Evolutionary conservation across 2,113 vertebrate genomes (phyloP).

Genomic region (Mungos mungo): DNA sequence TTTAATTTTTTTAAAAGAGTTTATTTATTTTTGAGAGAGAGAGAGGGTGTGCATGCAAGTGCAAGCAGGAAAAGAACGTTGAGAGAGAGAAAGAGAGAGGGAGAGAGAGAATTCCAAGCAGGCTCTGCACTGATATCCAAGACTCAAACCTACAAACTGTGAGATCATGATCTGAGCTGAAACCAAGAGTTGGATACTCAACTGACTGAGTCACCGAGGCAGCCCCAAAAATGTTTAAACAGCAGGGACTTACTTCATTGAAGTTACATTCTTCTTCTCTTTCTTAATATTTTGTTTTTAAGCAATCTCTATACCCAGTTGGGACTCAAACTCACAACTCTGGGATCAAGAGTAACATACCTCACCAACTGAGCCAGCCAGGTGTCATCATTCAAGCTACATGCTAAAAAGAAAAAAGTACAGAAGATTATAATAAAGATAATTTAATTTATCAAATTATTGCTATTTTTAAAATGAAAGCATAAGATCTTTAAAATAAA

Average conservation of each 20-base stretch:
- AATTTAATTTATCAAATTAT: constrained; percentile 17
- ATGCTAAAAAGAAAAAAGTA: background rate
- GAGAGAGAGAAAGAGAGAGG: no score
- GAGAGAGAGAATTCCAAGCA: no score
- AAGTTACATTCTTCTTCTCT: background rate
- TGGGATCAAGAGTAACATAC: background rate
- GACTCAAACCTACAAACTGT: no score
- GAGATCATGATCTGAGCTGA: no score
- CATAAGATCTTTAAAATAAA: background rate
- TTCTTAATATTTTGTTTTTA: background rate
- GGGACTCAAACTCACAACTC: background rate
- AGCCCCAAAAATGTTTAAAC: background rate
- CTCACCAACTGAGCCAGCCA: background rate
- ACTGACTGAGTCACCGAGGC: no score
- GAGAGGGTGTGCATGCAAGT: no score
- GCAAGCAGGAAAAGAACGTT: no score
- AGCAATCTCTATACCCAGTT: background rate
- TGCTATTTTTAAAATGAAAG: background rate
- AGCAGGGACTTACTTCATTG: background rate
- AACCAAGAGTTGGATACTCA: no score
- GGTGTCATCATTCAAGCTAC: background rate
- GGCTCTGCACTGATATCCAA: no score
- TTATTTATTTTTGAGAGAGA: no score
- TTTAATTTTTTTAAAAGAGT: no score
- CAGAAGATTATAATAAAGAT: background rate